Evolutionary conservation across 2,888 invertebrate genomes (phyloP).

Genomic region (Griposia aprilina): DNA sequence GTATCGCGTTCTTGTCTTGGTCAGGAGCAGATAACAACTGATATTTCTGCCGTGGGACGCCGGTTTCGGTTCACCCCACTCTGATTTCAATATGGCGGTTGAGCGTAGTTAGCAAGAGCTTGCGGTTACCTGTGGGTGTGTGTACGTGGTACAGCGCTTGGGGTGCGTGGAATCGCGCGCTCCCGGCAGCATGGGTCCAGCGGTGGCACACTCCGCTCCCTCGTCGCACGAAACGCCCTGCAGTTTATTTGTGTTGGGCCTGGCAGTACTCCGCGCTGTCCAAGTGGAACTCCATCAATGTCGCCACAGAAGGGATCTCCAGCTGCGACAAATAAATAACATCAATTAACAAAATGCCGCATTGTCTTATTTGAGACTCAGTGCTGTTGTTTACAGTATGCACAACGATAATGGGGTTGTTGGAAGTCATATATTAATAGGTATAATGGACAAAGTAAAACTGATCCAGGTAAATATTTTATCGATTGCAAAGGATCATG

Average conservation of each 20-base stretch:
- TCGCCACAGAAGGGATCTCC: conserved; percentile 96
- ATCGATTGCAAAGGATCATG: conserved; percentile 30
- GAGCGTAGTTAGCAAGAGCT: conserved; percentile 25
- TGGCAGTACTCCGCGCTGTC: conserved; percentile 99
- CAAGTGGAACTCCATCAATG: conserved; percentile 99
- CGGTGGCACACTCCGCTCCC: conserved; percentile 76
- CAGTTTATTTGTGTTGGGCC: conserved; percentile 98
- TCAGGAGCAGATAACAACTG: conserved; percentile 79
- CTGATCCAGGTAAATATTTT: conserved; percentile 23
- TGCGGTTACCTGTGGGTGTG: conserved; percentile 81
- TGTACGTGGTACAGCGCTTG: conserved; percentile 81
- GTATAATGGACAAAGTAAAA: conserved; percentile 17
- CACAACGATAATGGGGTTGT: conserved; percentile 42
- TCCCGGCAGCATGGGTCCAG: conserved; percentile 87
- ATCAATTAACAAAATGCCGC: conserved; percentile 46
- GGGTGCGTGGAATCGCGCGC: conserved; percentile 81
- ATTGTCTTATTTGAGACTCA: conserved; percentile 34
- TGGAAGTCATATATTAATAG: conserved; percentile 49
- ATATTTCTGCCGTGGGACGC: conserved; percentile 64
- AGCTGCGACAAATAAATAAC: conserved; percentile 91
- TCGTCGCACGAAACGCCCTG: conserved; percentile 80
- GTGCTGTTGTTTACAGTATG: conserved; percentile 45
- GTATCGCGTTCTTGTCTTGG: conserved; percentile 75
- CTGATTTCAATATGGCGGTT: conserved; percentile 68
- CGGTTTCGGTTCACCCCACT: conserved; percentile 67